Evolutionary conservation across 2,113 vertebrate genomes (phyloP).

Genomic region (Poeciliopsis turrubarensis): DNA sequence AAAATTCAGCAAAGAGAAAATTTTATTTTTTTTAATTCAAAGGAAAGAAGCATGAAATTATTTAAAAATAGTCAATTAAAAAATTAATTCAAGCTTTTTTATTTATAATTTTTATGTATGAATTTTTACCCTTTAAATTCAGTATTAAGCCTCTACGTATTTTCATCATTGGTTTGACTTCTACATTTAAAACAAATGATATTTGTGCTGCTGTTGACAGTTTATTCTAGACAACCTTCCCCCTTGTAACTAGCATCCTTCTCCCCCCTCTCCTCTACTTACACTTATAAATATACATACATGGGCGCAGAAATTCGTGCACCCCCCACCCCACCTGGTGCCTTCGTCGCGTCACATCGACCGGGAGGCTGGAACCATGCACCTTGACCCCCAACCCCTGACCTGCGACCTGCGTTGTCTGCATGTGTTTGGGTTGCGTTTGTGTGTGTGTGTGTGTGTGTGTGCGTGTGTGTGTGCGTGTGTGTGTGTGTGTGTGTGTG

Average conservation of each 20-base stretch:
- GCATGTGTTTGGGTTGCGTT: constrained; percentile 55
- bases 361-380: constrained; percentile 72
- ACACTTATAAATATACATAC: constrained; percentile 71
- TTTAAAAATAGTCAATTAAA: background rate
- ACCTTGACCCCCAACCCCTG: constrained; percentile 77
- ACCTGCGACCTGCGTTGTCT: constrained; percentile 76
- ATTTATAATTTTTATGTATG: too few species aligned
- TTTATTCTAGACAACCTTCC: constrained; percentile 56
- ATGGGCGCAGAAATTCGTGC: constrained; percentile 27
- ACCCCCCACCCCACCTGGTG: constrained; percentile 56
- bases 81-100: background rate
- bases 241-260: constrained; percentile 39
- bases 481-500: constrained; percentile 35
- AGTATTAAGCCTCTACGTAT: background rate
- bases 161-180: background rate
- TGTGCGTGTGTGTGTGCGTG: constrained; percentile 23
- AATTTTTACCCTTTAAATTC: background rate
- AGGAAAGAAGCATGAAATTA: background rate
- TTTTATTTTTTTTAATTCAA: background rate
- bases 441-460: constrained; percentile 35
- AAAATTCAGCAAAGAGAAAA: constrained; percentile 1
- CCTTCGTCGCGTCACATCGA: constrained; percentile 83
- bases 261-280: constrained; percentile 28
- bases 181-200: background rate
- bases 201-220: constrained; percentile 39